Conservation (phyloP, 2,797 vertebrate genomes). For the Carapus acus region DNA sequence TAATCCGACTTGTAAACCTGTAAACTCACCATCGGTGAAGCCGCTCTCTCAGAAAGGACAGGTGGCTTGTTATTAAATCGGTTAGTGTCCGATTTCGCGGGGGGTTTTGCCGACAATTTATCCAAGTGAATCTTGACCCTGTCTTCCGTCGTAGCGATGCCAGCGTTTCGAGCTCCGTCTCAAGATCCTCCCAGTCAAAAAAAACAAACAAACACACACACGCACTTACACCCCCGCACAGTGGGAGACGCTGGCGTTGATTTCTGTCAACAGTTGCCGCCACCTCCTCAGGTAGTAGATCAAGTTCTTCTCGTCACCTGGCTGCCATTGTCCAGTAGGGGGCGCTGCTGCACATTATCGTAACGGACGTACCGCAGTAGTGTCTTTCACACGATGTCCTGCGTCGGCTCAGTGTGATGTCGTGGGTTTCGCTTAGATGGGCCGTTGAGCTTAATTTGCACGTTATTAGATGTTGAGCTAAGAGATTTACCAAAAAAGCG, state of each 20-base stretch:
- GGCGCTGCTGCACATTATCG: slow-evolving; percentile 41
- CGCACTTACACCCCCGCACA: not conserved
- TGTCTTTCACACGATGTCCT: too few species aligned
- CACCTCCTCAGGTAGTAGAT: not conserved
- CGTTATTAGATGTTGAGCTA: too few species aligned
- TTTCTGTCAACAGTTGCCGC: fast-evolving
- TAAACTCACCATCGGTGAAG: slow-evolving; percentile 39
- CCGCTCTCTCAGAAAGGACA: not conserved
- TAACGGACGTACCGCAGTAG: too few species aligned
- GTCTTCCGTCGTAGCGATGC: not conserved
- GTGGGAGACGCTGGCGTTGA: not conserved
- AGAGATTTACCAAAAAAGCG: too few species aligned
- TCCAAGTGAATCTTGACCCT: not conserved
- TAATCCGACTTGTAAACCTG: too few species aligned
- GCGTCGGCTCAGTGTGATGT: too few species aligned
- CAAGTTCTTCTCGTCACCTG: slow-evolving; percentile 24
- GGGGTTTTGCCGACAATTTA: not conserved
- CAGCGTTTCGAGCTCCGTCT: not conserved
- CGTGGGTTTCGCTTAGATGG: too few species aligned
- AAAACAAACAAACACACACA: not conserved
- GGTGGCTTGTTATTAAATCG: not conserved
- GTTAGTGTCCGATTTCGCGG: not conserved
- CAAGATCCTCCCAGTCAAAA: slow-evolving; percentile 6
- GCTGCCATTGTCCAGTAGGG: not conserved
- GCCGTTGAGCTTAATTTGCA: too few species aligned